Base-by-base conservation (phyloP, 2,113 vertebrate species). In the Petromus typicus region DNA sequence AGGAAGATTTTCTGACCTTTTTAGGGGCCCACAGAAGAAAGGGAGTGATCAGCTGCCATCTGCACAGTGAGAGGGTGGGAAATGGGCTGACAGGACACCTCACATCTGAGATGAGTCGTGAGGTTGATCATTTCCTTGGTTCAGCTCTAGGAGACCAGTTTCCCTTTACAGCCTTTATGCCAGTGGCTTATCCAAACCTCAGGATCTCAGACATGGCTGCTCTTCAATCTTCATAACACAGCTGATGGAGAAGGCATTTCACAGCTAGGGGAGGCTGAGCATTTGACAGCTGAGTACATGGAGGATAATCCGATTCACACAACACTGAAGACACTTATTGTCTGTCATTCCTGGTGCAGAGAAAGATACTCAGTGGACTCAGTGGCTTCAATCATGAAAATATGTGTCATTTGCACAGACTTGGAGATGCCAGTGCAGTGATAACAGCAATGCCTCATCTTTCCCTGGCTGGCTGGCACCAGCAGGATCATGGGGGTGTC, bases 381-480 rank as follows among this genome's bases (percentile, higher is more conserved):
- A 93, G 85, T 63, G 12, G 17, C 25, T 61, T 69, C 18, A 6
- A 85, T n/a, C 82, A 76, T 76, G 20, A 89, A 64, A 18, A 9
- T 40, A 67, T 45, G 57, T 89, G 57, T 37, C 66, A 43, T 83
- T 83, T 79, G 48, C 81, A 84, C 43, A 80, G 67, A 67, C 6
- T 30, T 25, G 61, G 34, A 69, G 40, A 84, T 80, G 57, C 54
- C 17, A 45, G 37, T n/a, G 2, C 78, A 92, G 95, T 79, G 78
- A 85, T 17, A 57, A 61, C 1, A 57, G 20, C 34, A 48, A 45
- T 13, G 40, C 48, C 48, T 92, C 81, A 82, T 43, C 59, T 88
- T 66, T 43, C 56, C 56, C 66, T 89, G 86, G 82, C 54, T 79
- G n/a, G 79, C 79, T 64, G 86, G n/a, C 67, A 48, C 93, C 67